Percentiles rank a stretch among this genome's conserved stretches.
These are phyloP conservation scores for Stegastes partitus DNA, from an alignment of 2,113 vertebrate species.

Conservation along the genomic window DNA sequence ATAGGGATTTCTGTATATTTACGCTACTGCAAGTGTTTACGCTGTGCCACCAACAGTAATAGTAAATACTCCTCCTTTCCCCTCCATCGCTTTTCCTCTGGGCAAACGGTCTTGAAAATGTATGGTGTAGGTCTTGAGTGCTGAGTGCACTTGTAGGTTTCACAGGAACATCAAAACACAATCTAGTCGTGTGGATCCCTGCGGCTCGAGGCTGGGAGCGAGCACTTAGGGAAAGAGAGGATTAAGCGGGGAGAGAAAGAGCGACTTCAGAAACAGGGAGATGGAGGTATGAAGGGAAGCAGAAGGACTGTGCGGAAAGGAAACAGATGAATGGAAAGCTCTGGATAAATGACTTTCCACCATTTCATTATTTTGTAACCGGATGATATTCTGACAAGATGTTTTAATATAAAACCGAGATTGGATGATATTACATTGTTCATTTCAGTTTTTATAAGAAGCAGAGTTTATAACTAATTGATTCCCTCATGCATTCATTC, in stretches of 20 bases:
- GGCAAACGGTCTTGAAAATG: conserved; percentile 67
- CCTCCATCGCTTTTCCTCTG: conserved; percentile 60
- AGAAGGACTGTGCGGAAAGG: conserved; percentile 23
- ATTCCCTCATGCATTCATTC: conserved; percentile 63
- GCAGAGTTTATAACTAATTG: conserved; percentile 44
- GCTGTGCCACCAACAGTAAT: conserved; percentile 35
- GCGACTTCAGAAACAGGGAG: conserved; percentile 30
- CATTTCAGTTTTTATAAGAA: conserved; percentile 25
- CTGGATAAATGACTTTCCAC: conserved; percentile 15
- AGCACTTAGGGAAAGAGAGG: conserved; percentile 75
- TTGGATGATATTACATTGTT: conserved; percentile 11
- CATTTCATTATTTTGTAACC: conserved; percentile 10
- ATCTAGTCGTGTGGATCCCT: conserved; percentile 76
- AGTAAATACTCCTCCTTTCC: conserved; percentile 50
- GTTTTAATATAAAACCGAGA: conserved; percentile 28
- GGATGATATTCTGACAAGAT: conserved; percentile 6
- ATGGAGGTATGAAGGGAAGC: conserved; percentile 31
- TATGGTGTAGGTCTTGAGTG: conserved; percentile 79
- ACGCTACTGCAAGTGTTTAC: conserved; percentile 35
- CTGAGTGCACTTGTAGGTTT: conserved; percentile 83
- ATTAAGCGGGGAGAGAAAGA: conserved; percentile 32
- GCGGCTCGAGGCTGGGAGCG: conserved; percentile 62
- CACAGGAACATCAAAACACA: conserved; percentile 83
- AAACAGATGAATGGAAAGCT: conserved; percentile 44
- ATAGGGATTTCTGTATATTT: conserved; percentile 35